Evolutionary conservation across 53 echinoderm and acorn worm species (phyloP), one percentile per base, ranked within the genome.

Genomic region (Temnopleurus reevesii): DNA sequence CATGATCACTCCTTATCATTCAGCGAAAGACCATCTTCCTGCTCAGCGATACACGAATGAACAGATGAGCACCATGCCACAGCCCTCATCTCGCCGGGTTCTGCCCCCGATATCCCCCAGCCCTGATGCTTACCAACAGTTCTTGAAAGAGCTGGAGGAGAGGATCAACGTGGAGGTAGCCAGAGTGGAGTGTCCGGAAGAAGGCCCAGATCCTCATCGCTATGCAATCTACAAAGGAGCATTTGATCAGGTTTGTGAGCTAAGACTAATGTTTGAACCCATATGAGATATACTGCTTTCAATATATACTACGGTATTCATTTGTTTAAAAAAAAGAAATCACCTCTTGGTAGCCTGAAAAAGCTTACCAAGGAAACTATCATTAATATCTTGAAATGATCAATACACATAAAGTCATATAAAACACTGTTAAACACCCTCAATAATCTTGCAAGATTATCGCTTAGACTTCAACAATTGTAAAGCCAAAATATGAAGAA

Each of bases 211-310:
- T 89, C 89, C 91, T 27, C 91, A 90, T 26, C 86, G 92, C 34
- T 94, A 92, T 55, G 64, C 91, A 23, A 81, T 94, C 71, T 92
- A 83, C 76, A 92, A 92, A 76, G 91, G 93, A 49, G 91, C 84
- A 19, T 92, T 94, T 86, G 89, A 91, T 86, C 89, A 94, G 94
- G 94, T 94, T 15, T 29, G 91, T 61, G 12, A 0, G 10, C 12
- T 63, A 17, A 61, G 15, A 31, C 63, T 33, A 8, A 26, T 25
- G 27, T 26, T 53, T 2, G 2, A 23, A 56, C 56, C 35, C 12
- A 30, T 34, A 2, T 13, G 4, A 3, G 30, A 34, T 65, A 34
- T 29, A 17, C 36, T 15, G 31, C 12, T 30, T 34, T 8, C 27
- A 23, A 64, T 64, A 31, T 34, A 34, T 15, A 53, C 19, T 31